Base-by-base conservation (phyloP, 2,797 vertebrate genomes). In the Tenualosa ilisha region DNA sequence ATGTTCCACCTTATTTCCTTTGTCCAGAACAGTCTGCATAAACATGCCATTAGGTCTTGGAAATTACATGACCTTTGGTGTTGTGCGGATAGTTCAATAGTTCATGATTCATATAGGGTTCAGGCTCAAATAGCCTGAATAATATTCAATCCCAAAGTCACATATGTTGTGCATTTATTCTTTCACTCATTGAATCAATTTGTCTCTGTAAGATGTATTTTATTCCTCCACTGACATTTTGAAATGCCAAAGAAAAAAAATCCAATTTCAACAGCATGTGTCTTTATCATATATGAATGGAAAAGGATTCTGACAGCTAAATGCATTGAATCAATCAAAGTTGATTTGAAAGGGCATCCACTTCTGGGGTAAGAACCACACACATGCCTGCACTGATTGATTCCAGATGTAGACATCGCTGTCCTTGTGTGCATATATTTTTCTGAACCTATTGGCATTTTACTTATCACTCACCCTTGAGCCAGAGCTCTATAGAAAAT, bases 151-250 rank as follows among this genome's bases (percentile, higher is more conserved):
- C 22, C 59, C 3, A 24, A 61, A 61, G 59, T 61, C 22, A 24
- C 22, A n/a, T 24, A 24, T 61, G n/a, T 24, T 6, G 9, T 61
- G 22, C 59, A n/a, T 61, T 24, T 6, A 24, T 61, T 61, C 59
- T 61, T 61, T 61, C 59, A 61, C 59, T 61, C n/a, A 2, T 61
- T 8, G 24, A 61, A 61, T 61, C 59, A 61, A 61, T 61, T 61
- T 61, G 22, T 61, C 22, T 61, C 59, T 61, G 22, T 24, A 24
- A 61, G 59, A 9, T 61, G n/a, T n/a, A 61, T 61, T 61, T n/a
- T 61, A 61, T 61, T 61, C 59, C n/a, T 61, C 59, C n/a, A 61
- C 59, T 61, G n/a, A 61, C 59, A 61, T 61, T 61, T 61, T 24
- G 7, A 61, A 61, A 61, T n/a, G 59, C n/a, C 59, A 61, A n/a